Conservation (phyloP, 2,113 vertebrate species). For the Pachyramphus minor region DNA sequence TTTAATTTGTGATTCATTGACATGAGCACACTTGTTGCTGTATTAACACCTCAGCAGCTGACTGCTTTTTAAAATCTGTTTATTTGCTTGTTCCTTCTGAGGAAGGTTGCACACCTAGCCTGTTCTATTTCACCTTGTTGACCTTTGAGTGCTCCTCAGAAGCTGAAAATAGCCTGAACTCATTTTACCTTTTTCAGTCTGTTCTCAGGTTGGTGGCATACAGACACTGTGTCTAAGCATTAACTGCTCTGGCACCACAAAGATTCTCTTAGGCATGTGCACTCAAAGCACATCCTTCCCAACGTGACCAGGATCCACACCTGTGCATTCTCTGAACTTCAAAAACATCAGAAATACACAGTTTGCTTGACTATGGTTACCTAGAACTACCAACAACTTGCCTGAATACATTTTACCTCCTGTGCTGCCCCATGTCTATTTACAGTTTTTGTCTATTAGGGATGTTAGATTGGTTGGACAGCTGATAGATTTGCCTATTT, state of each 20-base stretch:
- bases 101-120: neutral
- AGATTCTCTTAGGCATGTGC: neutral
- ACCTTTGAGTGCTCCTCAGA: neutral
- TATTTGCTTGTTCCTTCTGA: neutral
- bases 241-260: neutral
- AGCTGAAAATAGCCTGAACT: neutral
- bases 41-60: neutral
- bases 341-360: neutral
- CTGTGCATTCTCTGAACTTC: neutral
- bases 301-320: neutral
- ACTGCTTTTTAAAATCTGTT: neutral
- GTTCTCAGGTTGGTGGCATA: neutral
- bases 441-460: neutral
- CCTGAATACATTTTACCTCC: neutral
- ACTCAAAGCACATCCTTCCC: neutral
- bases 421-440: neutral
- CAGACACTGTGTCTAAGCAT: neutral
- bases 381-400: neutral
- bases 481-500: neutral
- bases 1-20: neutral
- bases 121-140: neutral
- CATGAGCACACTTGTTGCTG: neutral
- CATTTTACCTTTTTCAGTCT: neutral
- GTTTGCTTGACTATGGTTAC: neutral
- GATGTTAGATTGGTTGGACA: neutral